These are phyloP conservation scores for Eurystomus gularis DNA, from an alignment of 2,113 vertebrate species.

Conservation along the genomic window DNA sequence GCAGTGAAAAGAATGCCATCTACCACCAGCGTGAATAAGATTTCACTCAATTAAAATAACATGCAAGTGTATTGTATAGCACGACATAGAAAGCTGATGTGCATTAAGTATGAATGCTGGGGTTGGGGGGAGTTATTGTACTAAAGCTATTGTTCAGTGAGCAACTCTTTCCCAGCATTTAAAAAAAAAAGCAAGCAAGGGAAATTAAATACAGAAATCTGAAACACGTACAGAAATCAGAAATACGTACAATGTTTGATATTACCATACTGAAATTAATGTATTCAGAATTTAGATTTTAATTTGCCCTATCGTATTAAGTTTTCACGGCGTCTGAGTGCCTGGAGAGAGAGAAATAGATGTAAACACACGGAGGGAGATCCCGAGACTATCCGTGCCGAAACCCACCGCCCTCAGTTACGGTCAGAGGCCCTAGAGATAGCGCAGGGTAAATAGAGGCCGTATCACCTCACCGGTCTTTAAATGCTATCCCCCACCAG, in stretches of 20 bases:
- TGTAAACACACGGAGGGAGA: neutral
- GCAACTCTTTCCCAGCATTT: slow-evolving; percentile 13
- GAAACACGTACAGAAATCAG: slow-evolving; percentile 45
- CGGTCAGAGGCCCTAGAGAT: neutral
- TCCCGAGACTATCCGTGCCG: neutral
- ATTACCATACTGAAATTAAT: slow-evolving; percentile 32
- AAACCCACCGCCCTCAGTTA: neutral
- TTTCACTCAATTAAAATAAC: slow-evolving; percentile 62
- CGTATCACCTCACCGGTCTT: neutral
- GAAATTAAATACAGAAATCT: slow-evolving; percentile 63
- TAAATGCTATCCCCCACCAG: neutral
- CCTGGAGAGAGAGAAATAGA: neutral
- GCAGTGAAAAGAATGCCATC: slow-evolving; percentile 61
- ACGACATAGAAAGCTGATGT: slow-evolving; percentile 31
- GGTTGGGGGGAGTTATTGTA: slow-evolving; percentile 10
- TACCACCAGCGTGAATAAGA: slow-evolving; percentile 57
- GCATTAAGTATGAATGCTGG: slow-evolving; percentile 31
- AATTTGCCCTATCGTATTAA: neutral
- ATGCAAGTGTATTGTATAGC: slow-evolving; percentile 15
- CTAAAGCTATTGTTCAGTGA: slow-evolving; percentile 19
- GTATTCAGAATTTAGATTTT: slow-evolving; percentile 28
- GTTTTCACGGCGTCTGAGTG: neutral
- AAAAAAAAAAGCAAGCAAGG: slow-evolving; percentile 5
- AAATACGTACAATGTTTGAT: slow-evolving; percentile 49
- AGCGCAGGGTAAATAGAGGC: neutral